Evolutionary conservation across 1,140 invertebrate genomes (phyloP), one percentile per base, ranked within the genome.

Genomic region (Ladona fulva): DNA sequence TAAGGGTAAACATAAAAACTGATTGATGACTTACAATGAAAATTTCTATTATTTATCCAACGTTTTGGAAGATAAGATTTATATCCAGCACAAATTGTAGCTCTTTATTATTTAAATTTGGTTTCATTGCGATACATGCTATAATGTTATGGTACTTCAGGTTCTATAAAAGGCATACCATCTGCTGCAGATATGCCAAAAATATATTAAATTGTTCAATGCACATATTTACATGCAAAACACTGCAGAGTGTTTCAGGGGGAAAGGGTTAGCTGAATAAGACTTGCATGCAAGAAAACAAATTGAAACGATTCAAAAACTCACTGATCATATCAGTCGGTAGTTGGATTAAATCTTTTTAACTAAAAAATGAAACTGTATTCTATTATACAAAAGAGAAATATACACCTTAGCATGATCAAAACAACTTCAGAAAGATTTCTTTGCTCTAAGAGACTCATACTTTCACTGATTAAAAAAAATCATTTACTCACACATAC

Each of bases 21-120:
- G 29, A 37, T 37, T 5, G 29, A 37, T 37, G 29, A 8, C 1
- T 37, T 1, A 5, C 29, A 37, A 37, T 37, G 29, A 37, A 37
- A 37, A 37, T 37, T 5, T 37, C 29, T 37, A 37, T 5, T 37
- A 8, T 37, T 37, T 1, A 37, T 37, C 29, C 29, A 66, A 22
- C n/a, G 14, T 66, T 66, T 66, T 66, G 52, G 52, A 66, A 66
- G 52, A 66, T 66, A 66, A 66, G 16, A 66, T 16, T 66, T 66
- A 66, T 66, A 66, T 77, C 77, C 77, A 77, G 77, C 77, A 77
- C 77, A 77, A 77, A 77, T 77, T 77, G 77, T 77, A 77, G 77
- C 77, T 77, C 77, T 77, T 77, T 77, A 77, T 77, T 77, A 66
- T 77, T 77, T 77, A 77, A 77, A 77, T 77, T 77, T 77, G 77